Evolutionary conservation across 2,888 invertebrate genomes (phyloP).

Genomic region (Periphyllus acericola): DNA sequence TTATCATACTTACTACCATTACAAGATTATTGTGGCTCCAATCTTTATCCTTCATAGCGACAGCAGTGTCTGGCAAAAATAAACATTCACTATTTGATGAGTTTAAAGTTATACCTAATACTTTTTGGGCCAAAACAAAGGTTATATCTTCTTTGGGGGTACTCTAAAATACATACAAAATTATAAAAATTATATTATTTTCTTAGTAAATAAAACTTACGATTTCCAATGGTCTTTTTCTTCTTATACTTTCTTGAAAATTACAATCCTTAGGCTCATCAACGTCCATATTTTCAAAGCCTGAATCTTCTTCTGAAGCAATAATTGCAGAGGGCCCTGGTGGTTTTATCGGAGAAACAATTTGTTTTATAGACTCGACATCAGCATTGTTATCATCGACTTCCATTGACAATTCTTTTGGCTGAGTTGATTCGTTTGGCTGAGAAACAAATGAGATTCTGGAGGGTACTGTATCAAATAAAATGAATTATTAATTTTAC

Average conservation of each 20-base stretch:
- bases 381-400: conserved; percentile 43
- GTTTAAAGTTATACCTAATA: conserved; percentile 64
- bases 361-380: conserved; percentile 25
- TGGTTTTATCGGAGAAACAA: conserved; percentile 35
- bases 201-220: neutral
- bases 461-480: neutral
- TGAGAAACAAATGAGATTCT: conserved; percentile 40
- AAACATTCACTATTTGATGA: conserved; percentile 65
- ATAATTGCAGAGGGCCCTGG: conserved; percentile 14
- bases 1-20: conserved; percentile 22
- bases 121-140: conserved; percentile 5
- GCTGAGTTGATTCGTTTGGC: conserved; percentile 7
- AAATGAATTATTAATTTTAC: conserved; percentile 6
- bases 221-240: conserved; percentile 47
- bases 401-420: conserved; percentile 50
- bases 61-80: conserved; percentile 69
- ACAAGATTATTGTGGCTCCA: conserved; percentile 61
- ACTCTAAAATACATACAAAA: conserved; percentile 24
- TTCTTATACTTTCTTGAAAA: conserved; percentile 47
- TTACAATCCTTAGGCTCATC: conserved; percentile 68
- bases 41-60: conserved; percentile 64
- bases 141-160: conserved; percentile 5
- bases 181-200: neutral
- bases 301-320: conserved; percentile 74
- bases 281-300: conserved; percentile 81